Evolutionary conservation across 2,888 invertebrate genomes (phyloP), one percentile per base, ranked within the genome.

Genomic region (Dryobota labecula): DNA sequence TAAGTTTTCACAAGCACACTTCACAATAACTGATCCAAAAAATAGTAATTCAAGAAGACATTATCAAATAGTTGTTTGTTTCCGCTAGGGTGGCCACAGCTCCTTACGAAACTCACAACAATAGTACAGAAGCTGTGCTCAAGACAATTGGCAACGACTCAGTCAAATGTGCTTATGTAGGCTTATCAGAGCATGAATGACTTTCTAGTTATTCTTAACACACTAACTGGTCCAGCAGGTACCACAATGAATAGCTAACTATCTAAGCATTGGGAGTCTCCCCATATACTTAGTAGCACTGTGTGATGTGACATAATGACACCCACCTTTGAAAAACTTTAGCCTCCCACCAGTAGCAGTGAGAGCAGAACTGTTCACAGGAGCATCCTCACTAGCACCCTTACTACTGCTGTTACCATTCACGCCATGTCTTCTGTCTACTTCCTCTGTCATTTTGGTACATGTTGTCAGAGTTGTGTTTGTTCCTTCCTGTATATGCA

Each of bases 261-360:
- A 63, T 68, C 70, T 64, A 69, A 75, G 73, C 2, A 1, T 47
- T 61, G 53, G 63, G 70, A 70, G 66, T 83, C 56, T 60, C 45
- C 47, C 36, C 45, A 45, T 67, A 27, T 33, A 72, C 70, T 68
- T 70, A 76, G 66, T 77, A 78, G 82, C 73, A 69, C 45, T 72
- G 80, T 76, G 78, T 57, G 38, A 82, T 76, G 80, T 54, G 67
- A 72, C 80, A 80, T 58, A 49, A 72, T 71, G 74, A 71, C 75
- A 93, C 92, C 91, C 90, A 97, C 97, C 97, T 97, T 98, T 98
- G 92, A 97, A 98, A 94, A 98, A 98, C 92, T 98, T 98, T 86
- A 98, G 97, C 88, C 98, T 96, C 90, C 98, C 98, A 87, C 98
- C 98, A 91, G 97, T 96, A 81, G 96, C 90, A 88, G 92, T 88